These are phyloP conservation scores for Macroramphosus scolopax DNA, from an alignment of 2,797 vertebrate species.

Conservation along the genomic window DNA sequence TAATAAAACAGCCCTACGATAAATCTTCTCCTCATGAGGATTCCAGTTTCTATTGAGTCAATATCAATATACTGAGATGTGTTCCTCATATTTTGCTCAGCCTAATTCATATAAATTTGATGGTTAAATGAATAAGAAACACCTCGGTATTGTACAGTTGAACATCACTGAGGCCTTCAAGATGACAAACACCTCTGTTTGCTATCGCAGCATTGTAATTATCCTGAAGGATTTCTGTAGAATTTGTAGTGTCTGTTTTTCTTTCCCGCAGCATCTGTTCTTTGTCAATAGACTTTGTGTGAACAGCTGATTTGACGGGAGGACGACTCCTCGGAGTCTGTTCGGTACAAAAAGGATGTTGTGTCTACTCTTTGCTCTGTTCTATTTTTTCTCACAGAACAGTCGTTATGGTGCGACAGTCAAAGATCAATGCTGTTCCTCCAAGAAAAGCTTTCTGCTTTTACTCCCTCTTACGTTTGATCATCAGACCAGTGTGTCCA, in stretches of 20 bases:
- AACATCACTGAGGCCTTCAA: too few relatives aligned
- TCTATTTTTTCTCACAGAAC: conserved; percentile 3
- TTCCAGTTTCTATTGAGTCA: too few relatives aligned
- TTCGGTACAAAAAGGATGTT: conserved; percentile 20
- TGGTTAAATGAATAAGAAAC: too few relatives aligned
- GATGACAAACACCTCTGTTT: too few relatives aligned
- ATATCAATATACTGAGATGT: too few relatives aligned
- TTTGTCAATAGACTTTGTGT: conserved; percentile 2
- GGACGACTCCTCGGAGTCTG: conserved; percentile 9
- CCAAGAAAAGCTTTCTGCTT: background rate
- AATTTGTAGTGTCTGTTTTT: background rate
- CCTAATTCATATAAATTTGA: too few relatives aligned
- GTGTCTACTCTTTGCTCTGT: conserved; percentile 14
- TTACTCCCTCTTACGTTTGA: background rate
- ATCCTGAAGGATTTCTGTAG: background rate
- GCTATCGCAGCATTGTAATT: background rate
- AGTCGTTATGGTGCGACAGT: background rate
- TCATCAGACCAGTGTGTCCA: background rate
- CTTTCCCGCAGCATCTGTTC: too few relatives aligned
- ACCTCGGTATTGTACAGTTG: too few relatives aligned
- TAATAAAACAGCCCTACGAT: too few relatives aligned
- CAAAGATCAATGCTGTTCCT: conserved; percentile 3
- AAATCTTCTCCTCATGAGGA: too few relatives aligned
- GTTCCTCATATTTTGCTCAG: too few relatives aligned
- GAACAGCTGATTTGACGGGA: background rate